These are phyloP conservation scores for Pogoniulus pusillus DNA, from an alignment of 2,797 vertebrate species.

Conservation along the genomic window DNA sequence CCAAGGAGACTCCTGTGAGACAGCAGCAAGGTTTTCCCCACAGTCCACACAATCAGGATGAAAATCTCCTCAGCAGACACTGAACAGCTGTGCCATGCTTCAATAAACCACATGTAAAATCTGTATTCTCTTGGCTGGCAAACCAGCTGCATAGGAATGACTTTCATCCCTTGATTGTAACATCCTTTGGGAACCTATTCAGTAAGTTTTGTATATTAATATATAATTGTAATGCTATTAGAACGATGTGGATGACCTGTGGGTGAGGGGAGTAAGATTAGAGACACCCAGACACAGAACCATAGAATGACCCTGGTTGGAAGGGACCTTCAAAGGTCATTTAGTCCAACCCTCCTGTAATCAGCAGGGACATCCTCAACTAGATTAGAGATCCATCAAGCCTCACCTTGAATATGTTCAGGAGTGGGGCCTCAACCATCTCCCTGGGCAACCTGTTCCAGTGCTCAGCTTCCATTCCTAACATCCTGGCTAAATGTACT, in stretches of 20 bases:
- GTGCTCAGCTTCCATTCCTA: no score
- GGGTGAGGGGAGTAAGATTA: conserved; percentile 13
- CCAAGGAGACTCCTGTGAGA: not conserved
- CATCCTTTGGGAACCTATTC: not conserved
- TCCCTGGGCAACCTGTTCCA: no score
- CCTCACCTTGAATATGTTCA: no score
- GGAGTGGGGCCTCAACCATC: no score
- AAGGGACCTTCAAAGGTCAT: no score
- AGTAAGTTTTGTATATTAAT: not conserved
- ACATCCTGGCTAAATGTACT: no score
- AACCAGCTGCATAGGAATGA: conserved; percentile 5
- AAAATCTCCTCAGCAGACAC: conserved; percentile 31
- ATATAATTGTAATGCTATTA: not conserved
- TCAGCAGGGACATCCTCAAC: no score
- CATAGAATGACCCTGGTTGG: no score
- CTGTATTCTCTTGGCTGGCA: not conserved
- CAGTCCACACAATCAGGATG: not conserved
- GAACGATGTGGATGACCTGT: not conserved
- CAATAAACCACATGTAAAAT: conserved; percentile 9
- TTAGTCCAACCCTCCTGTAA: no score
- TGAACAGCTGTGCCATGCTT: conserved; percentile 33
- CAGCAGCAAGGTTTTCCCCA: not conserved
- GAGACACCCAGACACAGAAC: not conserved
- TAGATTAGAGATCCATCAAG: no score
- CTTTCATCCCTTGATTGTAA: not conserved